Percentiles rank a stretch among this genome's conserved stretches.
Conservation (phyloP, 2,113 vertebrate species). For the Erythrocercus mccallii region DNA sequence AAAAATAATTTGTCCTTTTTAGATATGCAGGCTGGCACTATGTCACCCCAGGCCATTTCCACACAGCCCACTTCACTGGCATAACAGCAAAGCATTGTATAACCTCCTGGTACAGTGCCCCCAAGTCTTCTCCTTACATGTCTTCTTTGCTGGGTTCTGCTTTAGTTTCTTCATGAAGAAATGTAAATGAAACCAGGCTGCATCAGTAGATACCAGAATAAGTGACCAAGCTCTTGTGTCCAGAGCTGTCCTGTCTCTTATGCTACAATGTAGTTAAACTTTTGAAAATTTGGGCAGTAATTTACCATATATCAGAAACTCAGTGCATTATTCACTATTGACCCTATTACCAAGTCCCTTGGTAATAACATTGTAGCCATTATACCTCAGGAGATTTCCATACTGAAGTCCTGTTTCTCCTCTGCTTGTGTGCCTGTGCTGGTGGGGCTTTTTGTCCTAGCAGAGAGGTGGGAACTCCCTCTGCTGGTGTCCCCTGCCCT, state of each 20-base stretch:
- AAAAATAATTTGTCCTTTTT: background rate
- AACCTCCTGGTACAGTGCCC: background rate
- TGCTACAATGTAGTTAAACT: rapidly evolving
- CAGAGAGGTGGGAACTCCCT: background rate
- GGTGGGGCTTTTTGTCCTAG: background rate
- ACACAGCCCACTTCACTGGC: background rate
- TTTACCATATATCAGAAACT: background rate
- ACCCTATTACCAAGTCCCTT: background rate
- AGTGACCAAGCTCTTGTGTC: background rate
- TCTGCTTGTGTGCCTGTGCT: background rate
- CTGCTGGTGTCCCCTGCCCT: background rate
- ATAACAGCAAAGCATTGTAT: background rate
- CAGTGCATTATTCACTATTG: background rate
- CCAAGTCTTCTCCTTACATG: background rate
- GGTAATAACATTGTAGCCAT: background rate
- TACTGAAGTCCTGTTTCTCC: background rate
- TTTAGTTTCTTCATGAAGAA: background rate
- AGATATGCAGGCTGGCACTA: background rate
- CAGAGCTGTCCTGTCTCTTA: background rate
- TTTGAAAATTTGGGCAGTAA: background rate
- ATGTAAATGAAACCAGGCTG: background rate
- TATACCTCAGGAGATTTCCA: background rate
- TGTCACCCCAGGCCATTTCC: background rate
- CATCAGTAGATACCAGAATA: background rate
- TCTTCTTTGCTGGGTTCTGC: background rate